Evolutionary conservation across 2,888 invertebrate genomes (phyloP).

Genomic region (Eutolmus rufibarbis): DNA sequence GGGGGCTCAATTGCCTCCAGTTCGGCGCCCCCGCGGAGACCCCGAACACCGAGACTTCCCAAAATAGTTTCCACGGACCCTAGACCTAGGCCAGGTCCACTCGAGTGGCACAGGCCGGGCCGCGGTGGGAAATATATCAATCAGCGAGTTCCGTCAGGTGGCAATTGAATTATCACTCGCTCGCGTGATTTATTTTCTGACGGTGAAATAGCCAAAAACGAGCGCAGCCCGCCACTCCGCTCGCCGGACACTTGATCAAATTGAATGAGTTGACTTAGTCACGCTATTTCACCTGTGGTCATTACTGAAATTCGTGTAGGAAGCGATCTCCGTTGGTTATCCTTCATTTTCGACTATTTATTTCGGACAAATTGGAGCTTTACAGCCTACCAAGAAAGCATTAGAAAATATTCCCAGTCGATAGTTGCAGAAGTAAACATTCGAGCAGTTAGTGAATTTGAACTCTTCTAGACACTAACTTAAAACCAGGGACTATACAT

Average conservation of each 20-base stretch:
- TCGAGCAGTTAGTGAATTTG: background rate
- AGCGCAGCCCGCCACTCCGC: background rate
- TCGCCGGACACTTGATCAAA: background rate
- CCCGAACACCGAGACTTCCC: background rate
- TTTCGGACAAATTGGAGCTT: background rate
- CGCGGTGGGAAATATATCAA: constrained; percentile 8
- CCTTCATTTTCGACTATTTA: background rate
- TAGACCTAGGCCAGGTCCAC: background rate
- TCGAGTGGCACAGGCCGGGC: background rate
- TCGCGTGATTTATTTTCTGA: background rate
- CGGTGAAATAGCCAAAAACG: background rate
- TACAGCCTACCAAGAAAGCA: background rate
- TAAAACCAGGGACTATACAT: too few relatives aligned
- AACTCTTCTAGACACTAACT: background rate
- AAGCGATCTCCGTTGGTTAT: background rate
- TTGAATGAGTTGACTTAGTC: background rate
- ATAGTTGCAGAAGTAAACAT: background rate
- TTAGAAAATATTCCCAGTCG: background rate
- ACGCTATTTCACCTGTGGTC: background rate
- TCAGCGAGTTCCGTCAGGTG: background rate
- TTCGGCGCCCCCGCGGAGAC: background rate
- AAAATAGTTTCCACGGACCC: background rate
- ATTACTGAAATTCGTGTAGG: background rate
- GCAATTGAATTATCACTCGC: constrained; percentile 2
- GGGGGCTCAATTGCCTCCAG: background rate